Evolutionary conservation across 1,140 invertebrate species (phyloP).

Genomic region (Hypsibius dujardini): DNA sequence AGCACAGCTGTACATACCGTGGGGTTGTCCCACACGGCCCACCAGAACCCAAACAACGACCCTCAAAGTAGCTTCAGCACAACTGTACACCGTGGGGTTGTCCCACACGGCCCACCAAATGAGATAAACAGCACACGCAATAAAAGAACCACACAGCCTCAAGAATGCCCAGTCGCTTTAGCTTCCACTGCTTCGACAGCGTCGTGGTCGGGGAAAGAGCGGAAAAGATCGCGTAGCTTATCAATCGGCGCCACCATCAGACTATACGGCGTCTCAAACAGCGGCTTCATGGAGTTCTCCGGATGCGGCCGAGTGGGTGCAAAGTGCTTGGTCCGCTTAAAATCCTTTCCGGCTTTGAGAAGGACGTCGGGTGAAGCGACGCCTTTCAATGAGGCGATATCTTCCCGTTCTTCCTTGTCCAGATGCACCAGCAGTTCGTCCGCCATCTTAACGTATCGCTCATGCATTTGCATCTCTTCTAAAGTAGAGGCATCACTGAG

Average conservation of each 20-base stretch:
- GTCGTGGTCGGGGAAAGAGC: slow-evolving; percentile 11
- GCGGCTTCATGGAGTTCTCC: background rate
- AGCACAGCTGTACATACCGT: no score
- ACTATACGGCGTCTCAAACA: background rate
- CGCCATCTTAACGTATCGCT: background rate
- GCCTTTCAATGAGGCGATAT: background rate
- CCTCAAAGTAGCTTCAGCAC: no score
- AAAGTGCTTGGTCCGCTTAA: background rate
- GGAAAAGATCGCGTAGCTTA: slow-evolving; percentile 14
- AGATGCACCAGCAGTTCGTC: background rate
- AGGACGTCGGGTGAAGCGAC: background rate
- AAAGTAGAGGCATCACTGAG: background rate
- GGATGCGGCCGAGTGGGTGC: slow-evolving; percentile 1
- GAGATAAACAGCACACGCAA: no score
- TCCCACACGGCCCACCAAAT: no score
- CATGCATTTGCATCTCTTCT: background rate
- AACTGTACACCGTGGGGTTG: no score
- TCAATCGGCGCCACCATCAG: background rate
- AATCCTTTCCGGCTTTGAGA: background rate
- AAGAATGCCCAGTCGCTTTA: background rate
- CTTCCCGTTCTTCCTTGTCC: background rate
- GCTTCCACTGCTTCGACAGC: background rate
- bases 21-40: no score
- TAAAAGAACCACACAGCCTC: no score
- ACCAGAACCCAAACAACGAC: no score